Conservation (phyloP, 2,888 invertebrate species). For the Acanthoscelides obtectus region DNA sequence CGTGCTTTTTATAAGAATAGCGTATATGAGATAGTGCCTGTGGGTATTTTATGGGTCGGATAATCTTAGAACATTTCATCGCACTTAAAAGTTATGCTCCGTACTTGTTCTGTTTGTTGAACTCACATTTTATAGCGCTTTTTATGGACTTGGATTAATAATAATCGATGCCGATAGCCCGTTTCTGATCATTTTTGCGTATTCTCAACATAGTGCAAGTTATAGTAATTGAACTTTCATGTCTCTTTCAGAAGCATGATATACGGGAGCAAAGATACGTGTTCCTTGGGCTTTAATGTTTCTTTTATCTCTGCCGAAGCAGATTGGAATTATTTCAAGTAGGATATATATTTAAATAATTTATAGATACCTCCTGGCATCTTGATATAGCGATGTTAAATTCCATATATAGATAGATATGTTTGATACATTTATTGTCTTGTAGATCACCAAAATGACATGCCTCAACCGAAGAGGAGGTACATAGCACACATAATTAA, state of each 20-base stretch:
- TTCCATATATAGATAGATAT: no score
- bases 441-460: no score
- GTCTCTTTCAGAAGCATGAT: not conserved
- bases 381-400: no score
- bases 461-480: no score
- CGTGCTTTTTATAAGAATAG: not conserved
- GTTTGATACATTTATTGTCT: no score
- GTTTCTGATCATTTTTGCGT: not conserved
- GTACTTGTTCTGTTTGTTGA: not conserved
- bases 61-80: not conserved
- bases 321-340: not conserved
- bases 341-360: no score
- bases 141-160: not conserved
- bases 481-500: no score
- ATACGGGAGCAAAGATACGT: not conserved
- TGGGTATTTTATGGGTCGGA: not conserved
- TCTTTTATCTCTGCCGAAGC: no score
- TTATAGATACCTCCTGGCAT: no score
- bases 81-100: not conserved
- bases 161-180: not conserved
- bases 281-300: not conserved
- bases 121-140: not conserved
- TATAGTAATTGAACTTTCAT: not conserved
- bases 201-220: not conserved
- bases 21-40: not conserved